Evolutionary conservation across 2,113 vertebrate genomes (phyloP), one percentile per base, ranked within the genome.

Genomic region (Oncorhynchus kisutch): DNA sequence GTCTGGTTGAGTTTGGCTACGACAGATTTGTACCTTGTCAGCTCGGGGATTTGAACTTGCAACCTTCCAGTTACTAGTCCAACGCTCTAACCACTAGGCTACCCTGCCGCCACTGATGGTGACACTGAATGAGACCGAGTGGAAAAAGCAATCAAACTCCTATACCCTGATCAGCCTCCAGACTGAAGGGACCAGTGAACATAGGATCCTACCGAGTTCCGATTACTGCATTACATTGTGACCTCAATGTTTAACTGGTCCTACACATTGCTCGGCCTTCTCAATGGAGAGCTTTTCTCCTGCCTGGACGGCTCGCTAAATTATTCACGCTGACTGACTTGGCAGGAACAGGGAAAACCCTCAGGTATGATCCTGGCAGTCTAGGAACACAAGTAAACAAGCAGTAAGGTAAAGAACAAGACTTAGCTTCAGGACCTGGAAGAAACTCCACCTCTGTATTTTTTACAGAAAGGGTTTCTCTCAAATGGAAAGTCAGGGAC

Each of bases 201-300:
- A 5, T 5, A 67, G 54, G 75, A 83, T 82, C 70, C 81, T 72
- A 69, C 77, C 72, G 82, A 86, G 82, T 87, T 88, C 81, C 62
- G 82, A 87, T 91, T 88, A 90, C 80, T 80, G 78, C 77, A 74
- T 88, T 84, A 87, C 84, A 85, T 79, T 72, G 81, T 78, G 77
- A 87, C 84, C 86, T 86, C 73, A 93, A 93, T 92, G 87, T 92
- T 93, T 92, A 80, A 92, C 67, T 66, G 69, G 65, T 68, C 60
- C 75, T 79, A 77, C 84, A 87, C 78, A 75, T 71, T 83, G 76
- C 68, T 74, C 54, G 9, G 25, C 66, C 65, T 72, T 86, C 85
- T 89, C 85, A 85, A 83, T 81, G 71, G 71, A 82, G 80, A 81
- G 71, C 76, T 77, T 80, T 86, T 85, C 78, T 84, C 64, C 79